phyloP scores from a whole-genome alignment of 2,888 invertebrate genomes.

The Blastobasis adustella region DNA sequence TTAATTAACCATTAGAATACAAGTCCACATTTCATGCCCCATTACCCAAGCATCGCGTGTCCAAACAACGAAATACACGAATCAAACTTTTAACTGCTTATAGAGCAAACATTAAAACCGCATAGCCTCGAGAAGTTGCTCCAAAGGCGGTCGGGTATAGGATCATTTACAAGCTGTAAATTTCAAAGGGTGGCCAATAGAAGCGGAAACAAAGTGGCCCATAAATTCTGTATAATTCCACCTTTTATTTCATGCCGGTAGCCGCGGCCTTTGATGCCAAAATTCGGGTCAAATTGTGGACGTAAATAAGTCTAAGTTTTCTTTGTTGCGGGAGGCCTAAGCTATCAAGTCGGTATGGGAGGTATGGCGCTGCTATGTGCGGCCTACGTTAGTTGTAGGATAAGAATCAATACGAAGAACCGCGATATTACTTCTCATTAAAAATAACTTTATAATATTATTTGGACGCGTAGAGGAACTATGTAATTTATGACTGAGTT shows the following conservation, averaged over 20 bases:
- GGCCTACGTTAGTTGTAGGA: too few relatives aligned
- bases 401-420: too few relatives aligned
- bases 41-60: too few relatives aligned
- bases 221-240: constrained; percentile 41
- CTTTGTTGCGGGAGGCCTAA: neutral
- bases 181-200: constrained; percentile 30
- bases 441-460: too few relatives aligned
- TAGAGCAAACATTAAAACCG: neutral
- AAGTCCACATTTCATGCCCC: too few relatives aligned
- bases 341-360: too few relatives aligned
- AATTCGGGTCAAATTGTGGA: constrained; percentile 5
- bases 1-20: too few relatives aligned
- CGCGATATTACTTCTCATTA: too few relatives aligned
- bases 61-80: too few relatives aligned
- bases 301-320: constrained; percentile 7
- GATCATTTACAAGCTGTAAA: constrained; percentile 9
- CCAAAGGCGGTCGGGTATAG: constrained; percentile 1
- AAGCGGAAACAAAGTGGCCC: constrained; percentile 29
- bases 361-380: too few relatives aligned
- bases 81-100: neutral
- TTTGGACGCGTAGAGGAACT: too few relatives aligned
- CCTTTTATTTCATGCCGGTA: constrained; percentile 16
- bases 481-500: too few relatives aligned
- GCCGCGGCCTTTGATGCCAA: constrained; percentile 9
- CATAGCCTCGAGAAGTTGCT: neutral